Percentiles rank a stretch among this genome's conserved stretches.
phyloP scores from a whole-genome alignment of 2,888 invertebrate species.

The Aphidoletes aphidimyza region DNA sequence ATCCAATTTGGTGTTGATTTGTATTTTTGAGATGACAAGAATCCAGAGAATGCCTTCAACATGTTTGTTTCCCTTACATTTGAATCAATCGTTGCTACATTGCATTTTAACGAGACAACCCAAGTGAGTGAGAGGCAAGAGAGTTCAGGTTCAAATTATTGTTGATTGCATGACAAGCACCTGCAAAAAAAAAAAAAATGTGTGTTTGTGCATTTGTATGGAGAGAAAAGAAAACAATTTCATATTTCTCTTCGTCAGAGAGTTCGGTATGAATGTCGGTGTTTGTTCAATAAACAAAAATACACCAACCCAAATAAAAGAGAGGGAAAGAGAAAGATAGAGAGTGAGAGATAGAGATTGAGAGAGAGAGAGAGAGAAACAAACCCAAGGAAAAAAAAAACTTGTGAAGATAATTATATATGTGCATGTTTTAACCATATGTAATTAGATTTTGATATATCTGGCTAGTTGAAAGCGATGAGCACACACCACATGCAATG shows the following conservation, averaged over 20 bases:
- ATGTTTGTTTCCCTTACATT: background rate
- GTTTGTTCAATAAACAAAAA: constrained; percentile 39
- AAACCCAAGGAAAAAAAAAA: background rate
- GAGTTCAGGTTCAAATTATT: background rate
- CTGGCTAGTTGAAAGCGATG: constrained; percentile 49
- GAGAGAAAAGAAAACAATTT: constrained; percentile 10
- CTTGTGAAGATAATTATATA: constrained; percentile 44
- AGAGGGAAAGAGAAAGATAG: background rate
- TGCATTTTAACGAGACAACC: background rate
- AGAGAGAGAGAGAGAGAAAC: background rate
- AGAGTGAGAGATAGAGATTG: no score
- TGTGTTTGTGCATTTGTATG: no score
- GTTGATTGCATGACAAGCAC: constrained; percentile 33
- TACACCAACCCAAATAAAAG: constrained; percentile 35
- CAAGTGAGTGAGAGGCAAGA: background rate
- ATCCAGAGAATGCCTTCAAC: background rate
- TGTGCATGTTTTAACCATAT: constrained; percentile 49
- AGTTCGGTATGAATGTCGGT: constrained; percentile 35
- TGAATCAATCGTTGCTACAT: background rate
- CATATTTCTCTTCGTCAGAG: constrained; percentile 4
- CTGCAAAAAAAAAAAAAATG: constrained; percentile 10
- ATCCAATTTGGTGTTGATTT: background rate
- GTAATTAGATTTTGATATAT: constrained; percentile 49
- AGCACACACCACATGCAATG: constrained; percentile 51
- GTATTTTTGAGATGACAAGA: background rate